A percentile compares a stretch with the other conserved stretches of the same genome.
These are phyloP conservation scores for Bombus huntii DNA, from an alignment of 1,140 invertebrate genomes.

Conservation along the genomic window DNA sequence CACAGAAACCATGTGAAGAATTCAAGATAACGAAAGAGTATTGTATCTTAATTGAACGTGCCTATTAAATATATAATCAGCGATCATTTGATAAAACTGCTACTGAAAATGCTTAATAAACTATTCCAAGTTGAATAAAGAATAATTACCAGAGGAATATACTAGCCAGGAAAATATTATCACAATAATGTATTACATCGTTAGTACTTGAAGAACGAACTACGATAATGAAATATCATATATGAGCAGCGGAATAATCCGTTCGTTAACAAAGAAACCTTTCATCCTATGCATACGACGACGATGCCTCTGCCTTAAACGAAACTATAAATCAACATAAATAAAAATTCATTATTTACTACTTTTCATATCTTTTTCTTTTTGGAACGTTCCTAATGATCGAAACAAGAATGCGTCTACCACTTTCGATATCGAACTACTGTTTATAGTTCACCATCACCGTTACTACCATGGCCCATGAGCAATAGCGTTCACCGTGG, in stretches of 20 bases:
- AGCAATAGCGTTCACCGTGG: neutral
- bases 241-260: neutral
- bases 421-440: neutral
- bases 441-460: neutral
- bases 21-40: neutral
- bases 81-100: neutral
- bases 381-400: neutral
- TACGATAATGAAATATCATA: conserved; percentile 6
- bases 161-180: neutral
- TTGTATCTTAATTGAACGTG: neutral
- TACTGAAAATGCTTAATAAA: neutral
- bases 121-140: neutral
- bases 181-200: neutral
- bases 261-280: neutral
- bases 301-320: neutral
- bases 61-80: neutral
- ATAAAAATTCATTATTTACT: neutral
- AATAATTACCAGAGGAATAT: neutral
- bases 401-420: neutral
- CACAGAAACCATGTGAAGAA: neutral
- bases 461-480: neutral
- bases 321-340: neutral
- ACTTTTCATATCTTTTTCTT: neutral
- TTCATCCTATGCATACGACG: neutral
- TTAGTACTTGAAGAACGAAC: neutral